phyloP scores from a whole-genome alignment of 2,888 invertebrate species.

The Tetropium fuscum region DNA sequence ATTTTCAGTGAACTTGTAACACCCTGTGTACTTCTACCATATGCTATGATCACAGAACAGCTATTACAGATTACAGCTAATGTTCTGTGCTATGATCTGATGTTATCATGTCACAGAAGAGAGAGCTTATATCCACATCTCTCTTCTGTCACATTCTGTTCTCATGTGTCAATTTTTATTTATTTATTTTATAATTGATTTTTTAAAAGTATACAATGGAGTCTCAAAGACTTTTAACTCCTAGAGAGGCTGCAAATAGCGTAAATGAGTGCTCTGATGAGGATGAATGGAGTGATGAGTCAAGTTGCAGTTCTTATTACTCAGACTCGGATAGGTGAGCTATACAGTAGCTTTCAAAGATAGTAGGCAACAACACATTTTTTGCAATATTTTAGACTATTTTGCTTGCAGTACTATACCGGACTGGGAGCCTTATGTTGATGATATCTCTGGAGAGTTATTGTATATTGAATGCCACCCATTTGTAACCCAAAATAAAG shows the following conservation, averaged over 20 bases:
- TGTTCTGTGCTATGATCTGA: too few relatives aligned
- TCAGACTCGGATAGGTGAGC: conserved; percentile 73
- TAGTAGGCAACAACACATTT: too few relatives aligned
- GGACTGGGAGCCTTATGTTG: conserved; percentile 77
- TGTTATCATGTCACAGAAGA: too few relatives aligned
- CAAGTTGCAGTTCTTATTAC: conserved; percentile 68
- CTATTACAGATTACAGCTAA: too few relatives aligned
- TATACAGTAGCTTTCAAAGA: background rate
- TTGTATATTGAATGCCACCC: conserved; percentile 74
- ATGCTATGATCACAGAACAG: too few relatives aligned
- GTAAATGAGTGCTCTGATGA: conserved; percentile 41
- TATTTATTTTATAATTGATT: too few relatives aligned
- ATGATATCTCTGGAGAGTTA: conserved; percentile 73
- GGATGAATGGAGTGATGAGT: conserved; percentile 63
- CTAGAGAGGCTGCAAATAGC: conserved; percentile 24
- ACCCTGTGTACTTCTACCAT: too few relatives aligned
- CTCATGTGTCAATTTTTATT: too few relatives aligned
- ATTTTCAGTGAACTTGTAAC: too few relatives aligned
- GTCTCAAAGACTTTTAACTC: conserved; percentile 37
- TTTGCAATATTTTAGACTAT: background rate
- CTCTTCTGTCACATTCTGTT: too few relatives aligned
- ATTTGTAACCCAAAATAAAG: conserved; percentile 61
- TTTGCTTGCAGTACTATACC: conserved; percentile 70
- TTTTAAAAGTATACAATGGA: conserved; percentile 37
- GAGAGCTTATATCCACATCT: too few relatives aligned